Base-by-base conservation (phyloP, 2,888 invertebrate genomes). In the Imbricaverruca yamaguchii region DNA sequence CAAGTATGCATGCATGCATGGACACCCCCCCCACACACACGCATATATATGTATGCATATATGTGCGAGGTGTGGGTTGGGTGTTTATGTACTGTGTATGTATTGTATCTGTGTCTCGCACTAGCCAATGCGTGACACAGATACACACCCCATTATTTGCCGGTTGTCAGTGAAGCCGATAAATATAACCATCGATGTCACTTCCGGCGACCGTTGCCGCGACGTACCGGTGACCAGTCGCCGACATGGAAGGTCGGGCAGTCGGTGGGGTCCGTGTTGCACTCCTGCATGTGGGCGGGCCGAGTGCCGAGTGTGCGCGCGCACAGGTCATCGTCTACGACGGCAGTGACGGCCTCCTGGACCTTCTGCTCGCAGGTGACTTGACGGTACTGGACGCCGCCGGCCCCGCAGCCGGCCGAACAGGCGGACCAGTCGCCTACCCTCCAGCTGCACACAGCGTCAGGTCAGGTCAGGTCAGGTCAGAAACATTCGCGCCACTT, bases 211-310 rank as follows among this genome's bases (percentile, higher is more conserved):
- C 39, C 39, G 39, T 15, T 12, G 12, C 8, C 25, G 11, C 12
- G 11, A 87, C 91, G 89, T 88, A 95, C 95, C 84, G 95, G 93
- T 86, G 92, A 93, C 98, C 98, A 98, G 10, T 93, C 93, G 81
- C 93, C 95, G 56, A 91, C 89, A 86, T 94, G 93, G 93, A 96
- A 98, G 80, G 91, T 90, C 0, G 97, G 95, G 86, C 97, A 97
- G 56, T 91, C 90, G 57, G 91, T 90, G 2, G 79, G 23, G 82
- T 92, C 92, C 81, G 90, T 90, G 87, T 94, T 94, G 87, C 97
- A 97, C 81, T 91, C 89, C 85, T 92, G 91, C 82, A 89, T 89
- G 18, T 90, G 89, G 10, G 90, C 89, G 0, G 94, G 95, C 23
- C 63, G 23, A 8, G 55, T 39, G 23, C 81, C 65, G 8, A 80